Conservation (phyloP, 1,140 invertebrate genomes). For the Bombus impatiens region DNA sequence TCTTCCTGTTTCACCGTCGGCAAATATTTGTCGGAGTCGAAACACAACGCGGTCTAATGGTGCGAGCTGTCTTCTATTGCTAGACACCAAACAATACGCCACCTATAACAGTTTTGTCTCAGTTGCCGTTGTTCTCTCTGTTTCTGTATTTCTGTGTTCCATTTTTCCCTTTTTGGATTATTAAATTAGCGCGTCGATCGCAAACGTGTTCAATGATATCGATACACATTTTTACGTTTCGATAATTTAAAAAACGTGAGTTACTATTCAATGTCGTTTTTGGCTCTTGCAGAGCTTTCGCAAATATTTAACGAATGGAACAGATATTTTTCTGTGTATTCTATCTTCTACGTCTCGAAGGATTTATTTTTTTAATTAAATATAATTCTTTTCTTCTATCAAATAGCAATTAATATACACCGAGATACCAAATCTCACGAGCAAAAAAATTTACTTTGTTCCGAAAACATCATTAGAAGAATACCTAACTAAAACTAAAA, state of each 20-base stretch:
- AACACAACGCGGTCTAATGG: constrained; percentile 60
- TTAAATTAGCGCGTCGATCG: constrained; percentile 4
- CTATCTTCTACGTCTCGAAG: too few species aligned
- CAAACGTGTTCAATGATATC: not conserved
- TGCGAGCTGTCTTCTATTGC: constrained; percentile 11
- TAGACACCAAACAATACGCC: constrained; percentile 42
- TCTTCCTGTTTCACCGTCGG: constrained; percentile 55
- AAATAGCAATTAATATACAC: too few species aligned
- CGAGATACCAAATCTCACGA: too few species aligned
- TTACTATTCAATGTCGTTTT: not conserved
- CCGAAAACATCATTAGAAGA: too few species aligned
- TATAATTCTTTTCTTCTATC: too few species aligned
- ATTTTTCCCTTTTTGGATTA: not conserved
- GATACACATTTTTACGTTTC: not conserved
- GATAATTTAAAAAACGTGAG: not conserved
- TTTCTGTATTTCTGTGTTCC: not conserved
- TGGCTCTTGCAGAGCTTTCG: too few species aligned
- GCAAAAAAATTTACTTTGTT: too few species aligned
- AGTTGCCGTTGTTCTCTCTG: too few species aligned
- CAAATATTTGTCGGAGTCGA: constrained; percentile 63
- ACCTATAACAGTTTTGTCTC: constrained; percentile 7
- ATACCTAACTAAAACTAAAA: too few species aligned
- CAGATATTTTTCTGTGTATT: too few species aligned
- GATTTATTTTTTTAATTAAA: too few species aligned
- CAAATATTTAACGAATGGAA: too few species aligned